Conservation (phyloP, 2,113 vertebrate species). For the Todiramphus saurophagus region DNA sequence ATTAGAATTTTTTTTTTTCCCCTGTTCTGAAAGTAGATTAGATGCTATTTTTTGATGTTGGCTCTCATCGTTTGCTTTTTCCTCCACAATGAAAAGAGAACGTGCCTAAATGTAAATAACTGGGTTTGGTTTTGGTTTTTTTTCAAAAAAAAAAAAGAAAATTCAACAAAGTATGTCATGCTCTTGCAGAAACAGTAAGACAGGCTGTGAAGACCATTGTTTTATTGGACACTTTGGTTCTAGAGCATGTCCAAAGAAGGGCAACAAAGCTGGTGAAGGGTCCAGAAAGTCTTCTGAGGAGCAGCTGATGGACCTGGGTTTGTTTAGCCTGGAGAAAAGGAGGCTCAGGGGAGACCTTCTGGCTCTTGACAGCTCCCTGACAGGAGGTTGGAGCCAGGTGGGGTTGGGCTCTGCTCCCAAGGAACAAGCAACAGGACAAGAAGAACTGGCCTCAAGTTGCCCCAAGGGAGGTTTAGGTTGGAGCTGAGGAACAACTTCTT, state of each 20-base stretch:
- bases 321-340: too few species aligned
- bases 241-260: neutral
- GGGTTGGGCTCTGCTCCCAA: too few species aligned
- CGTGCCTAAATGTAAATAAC: neutral
- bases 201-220: accelerated
- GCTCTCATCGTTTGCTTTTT: neutral
- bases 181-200: neutral
- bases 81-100: neutral
- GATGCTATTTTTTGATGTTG: neutral
- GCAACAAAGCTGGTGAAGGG: too few species aligned
- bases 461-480: too few species aligned
- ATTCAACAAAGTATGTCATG: accelerated
- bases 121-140: neutral
- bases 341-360: too few species aligned
- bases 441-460: too few species aligned
- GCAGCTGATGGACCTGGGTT: too few species aligned
- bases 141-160: neutral
- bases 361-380: too few species aligned
- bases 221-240: neutral
- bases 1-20: neutral
- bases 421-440: too few species aligned
- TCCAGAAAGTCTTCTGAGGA: too few species aligned
- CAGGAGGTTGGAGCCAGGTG: too few species aligned
- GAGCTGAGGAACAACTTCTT: too few species aligned
- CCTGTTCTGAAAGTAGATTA: neutral